Base-by-base conservation (phyloP, 2,888 invertebrate genomes). In the Stenotaenia linearis region DNA sequence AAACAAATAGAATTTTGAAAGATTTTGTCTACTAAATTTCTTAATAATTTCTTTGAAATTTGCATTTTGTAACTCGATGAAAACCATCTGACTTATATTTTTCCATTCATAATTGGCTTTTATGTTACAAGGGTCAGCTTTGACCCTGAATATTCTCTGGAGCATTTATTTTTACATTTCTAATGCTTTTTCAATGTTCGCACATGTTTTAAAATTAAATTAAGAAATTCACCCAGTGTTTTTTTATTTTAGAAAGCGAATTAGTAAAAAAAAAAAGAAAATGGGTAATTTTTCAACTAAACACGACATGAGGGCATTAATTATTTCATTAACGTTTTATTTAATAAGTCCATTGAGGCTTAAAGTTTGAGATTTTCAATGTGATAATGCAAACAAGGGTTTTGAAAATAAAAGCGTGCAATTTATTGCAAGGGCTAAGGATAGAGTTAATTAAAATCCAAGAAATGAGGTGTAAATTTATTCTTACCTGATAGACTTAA, bases 311-410 rank as follows among this genome's bases (percentile, higher is more conserved):
- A n/a, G 69, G 28, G 28, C 69, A 69, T 69, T 69, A 69, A 69
- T 69, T 69, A 69, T 69, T 69, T 69, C 69, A 69, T 69, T 69
- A 69, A 69, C 69, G 69, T 69, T 69, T 69, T 69, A 69, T 69
- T 69, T 69, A 69, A 69, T 69, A 69, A 69, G 69, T 69, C 69
- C 69, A 69, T 69, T 15, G 69, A 69, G 69, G 25, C 69, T 28
- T 28, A 69, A 69, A 69, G 69, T 69, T 69, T 69, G 69, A 69
- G 69, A 69, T 69, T 69, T 69, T n/a, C 28, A 69, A 69, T 69
- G 28, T 28, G 69, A 28, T 69, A 69, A 28, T 69, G 69, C 50
- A 69, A 69, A 69, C 69, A 28, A 23, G 69, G 28, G 69, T 69
- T 56, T 50, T 69, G 69, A n/a, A 69, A 69, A 69, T 69, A 69